Base-by-base conservation (phyloP, 2,888 invertebrate genomes). In the Cryptocephalus primarius region DNA sequence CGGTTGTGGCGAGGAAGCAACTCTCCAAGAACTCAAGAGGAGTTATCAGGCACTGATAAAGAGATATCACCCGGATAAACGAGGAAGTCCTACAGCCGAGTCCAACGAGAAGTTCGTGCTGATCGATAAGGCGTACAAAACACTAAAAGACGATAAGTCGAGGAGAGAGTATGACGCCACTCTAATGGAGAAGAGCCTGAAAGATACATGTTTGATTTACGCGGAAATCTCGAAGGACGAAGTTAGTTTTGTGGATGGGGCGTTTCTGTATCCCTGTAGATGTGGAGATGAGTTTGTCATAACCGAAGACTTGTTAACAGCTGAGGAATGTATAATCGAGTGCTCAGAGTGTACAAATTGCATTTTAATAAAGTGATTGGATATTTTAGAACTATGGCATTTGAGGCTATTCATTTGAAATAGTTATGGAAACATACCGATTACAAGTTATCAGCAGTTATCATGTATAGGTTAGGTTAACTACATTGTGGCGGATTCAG, bases 281-380 rank as follows among this genome's bases (percentile, higher is more conserved):
- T 87, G 87, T 70, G 85, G 86, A 55, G 80, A 81, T 34, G 62
- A 67, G 43, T 81, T 82, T 65, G 57, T 68, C 33, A 67, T 82
- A 32, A 59, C 72, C 40, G 62, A 60, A 54, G 57, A 62, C 22
- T 66, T 72, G 48, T 50, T 72, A 43, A 43, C 56, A 31, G 61
- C 67, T 44, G 61, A 60, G 40, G 73, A 73, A 62, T 70, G 75
- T 61, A 64, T 77, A 55, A 73, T 83, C 55, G 77, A 75, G 55
- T 87, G 87, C 71, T 77, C 78, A 62, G 83, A 85, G 67, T 87
- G 87, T 69, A 85, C 86, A 43, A 79, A 86, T 66, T 76, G 78
- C 58, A 78, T 86, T 61, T 67, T 75, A 58, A 69, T 82, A 42
- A 73, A 73, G 51, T 61, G 54, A 57, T 34, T 39, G 38, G n/a